A percentile compares a stretch with the other conserved stretches of the same genome.
Evolutionary conservation across 2,797 vertebrate genomes (phyloP).

Genomic region (Tolypeutes matacus): DNA sequence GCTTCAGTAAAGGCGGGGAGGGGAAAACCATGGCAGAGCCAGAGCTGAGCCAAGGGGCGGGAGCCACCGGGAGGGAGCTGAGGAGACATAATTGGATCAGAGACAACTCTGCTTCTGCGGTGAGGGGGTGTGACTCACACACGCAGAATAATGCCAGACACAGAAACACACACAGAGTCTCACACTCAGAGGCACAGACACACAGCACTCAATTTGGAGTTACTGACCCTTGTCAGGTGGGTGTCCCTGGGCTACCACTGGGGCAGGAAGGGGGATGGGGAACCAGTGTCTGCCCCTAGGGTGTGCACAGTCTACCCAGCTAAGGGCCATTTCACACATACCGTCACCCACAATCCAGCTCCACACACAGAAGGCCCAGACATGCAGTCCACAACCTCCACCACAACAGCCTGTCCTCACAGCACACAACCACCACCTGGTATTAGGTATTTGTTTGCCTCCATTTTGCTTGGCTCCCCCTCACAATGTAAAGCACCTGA

Average conservation of each 20-base stretch:
- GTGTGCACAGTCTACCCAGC: background rate
- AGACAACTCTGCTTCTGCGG: constrained; percentile 78
- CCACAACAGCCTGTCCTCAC: background rate
- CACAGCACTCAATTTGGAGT: background rate
- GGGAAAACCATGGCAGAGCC: background rate
- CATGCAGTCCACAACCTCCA: background rate
- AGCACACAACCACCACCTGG: constrained; percentile 27
- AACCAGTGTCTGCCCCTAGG: background rate
- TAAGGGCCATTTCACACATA: background rate
- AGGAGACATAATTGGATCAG: constrained; percentile 82
- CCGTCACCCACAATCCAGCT: background rate
- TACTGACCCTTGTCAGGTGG: background rate
- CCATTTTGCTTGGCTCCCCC: constrained; percentile 58
- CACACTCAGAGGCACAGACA: constrained; percentile 67
- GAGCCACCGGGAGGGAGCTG: constrained; percentile 69
- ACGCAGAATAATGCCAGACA: constrained; percentile 74
- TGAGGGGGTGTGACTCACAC: constrained; percentile 82
- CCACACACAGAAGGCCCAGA: background rate
- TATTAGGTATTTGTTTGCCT: constrained; percentile 55
- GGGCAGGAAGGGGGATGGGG: background rate
- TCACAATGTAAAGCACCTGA: constrained; percentile 43
- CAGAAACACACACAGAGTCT: constrained; percentile 67
- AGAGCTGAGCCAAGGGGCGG: background rate
- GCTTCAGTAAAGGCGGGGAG: background rate
- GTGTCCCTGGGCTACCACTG: background rate